A percentile compares a stretch with the other conserved stretches of the same genome.
phyloP scores from a whole-genome alignment of 2,888 invertebrate genomes.

The Melikaiella ostensackeni region DNA sequence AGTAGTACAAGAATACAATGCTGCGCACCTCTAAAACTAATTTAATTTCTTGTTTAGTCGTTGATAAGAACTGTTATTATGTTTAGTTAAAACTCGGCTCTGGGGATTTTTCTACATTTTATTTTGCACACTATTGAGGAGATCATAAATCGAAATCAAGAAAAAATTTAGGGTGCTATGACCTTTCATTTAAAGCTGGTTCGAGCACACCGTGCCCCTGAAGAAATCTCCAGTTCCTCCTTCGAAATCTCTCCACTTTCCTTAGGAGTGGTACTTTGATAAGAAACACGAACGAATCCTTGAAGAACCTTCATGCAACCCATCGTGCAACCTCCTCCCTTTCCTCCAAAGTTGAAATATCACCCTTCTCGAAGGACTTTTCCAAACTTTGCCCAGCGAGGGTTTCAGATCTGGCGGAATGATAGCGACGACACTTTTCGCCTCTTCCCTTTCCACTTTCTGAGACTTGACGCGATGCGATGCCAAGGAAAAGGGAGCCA shows the following conservation, averaged over 20 bases:
- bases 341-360: conserved; percentile 43
- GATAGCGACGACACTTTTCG: conserved; percentile 45
- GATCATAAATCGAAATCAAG: too few species aligned
- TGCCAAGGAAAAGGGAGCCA: conserved; percentile 18
- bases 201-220: too few species aligned
- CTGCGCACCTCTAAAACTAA: too few species aligned
- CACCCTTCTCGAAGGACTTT: conserved; percentile 38
- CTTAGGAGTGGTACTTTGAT: not conserved
- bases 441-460: conserved; percentile 39
- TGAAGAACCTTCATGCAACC: conserved; percentile 36
- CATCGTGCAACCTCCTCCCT: conserved; percentile 6
- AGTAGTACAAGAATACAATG: too few species aligned
- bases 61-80: too few species aligned
- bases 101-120: too few species aligned
- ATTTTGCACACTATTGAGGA: too few species aligned
- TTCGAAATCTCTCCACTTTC: not conserved
- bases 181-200: too few species aligned
- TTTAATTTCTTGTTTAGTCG: too few species aligned
- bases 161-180: too few species aligned
- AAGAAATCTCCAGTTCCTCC: not conserved
- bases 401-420: conserved; percentile 43
- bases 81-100: too few species aligned
- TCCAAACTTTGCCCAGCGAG: conserved; percentile 47
- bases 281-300: conserved; percentile 13
- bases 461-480: conserved; percentile 4